These are phyloP conservation scores for Tragelaphus imberbis DNA, from an alignment of 2,113 vertebrate genomes.

Conservation along the genomic window DNA sequence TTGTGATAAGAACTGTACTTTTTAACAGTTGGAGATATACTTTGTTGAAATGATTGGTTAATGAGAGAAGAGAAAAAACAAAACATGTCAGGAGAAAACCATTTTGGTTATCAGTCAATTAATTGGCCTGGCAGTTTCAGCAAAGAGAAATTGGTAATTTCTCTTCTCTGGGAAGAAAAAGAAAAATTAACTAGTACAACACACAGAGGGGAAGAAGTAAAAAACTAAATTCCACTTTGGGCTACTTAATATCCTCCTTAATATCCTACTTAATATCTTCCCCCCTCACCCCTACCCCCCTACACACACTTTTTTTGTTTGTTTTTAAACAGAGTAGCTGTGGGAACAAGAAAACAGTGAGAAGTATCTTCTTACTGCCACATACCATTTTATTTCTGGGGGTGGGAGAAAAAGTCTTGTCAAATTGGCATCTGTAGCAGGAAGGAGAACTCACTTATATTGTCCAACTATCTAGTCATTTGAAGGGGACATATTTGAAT, in stretches of 20 bases:
- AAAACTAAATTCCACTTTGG: not conserved
- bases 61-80: not conserved
- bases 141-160: not conserved
- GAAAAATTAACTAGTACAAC: constrained; percentile 6
- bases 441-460: not conserved
- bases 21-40: constrained; percentile 1
- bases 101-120: not conserved
- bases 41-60: constrained; percentile 24
- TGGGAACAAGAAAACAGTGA: not conserved
- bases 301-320: not conserved
- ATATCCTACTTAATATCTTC: not conserved
- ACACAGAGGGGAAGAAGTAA: not conserved
- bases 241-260: not conserved
- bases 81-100: constrained; percentile 21
- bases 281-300: accelerated
- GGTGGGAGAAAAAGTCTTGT: not conserved
- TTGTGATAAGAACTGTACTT: not conserved
- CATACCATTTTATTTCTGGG: not conserved
- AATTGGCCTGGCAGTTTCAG: not conserved
- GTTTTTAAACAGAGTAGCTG: not conserved
- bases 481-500: not conserved
- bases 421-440: not conserved
- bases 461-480: not conserved
- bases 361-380: not conserved
- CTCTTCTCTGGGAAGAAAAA: not conserved